Conservation (phyloP, 2,113 vertebrate genomes). For the Mystacornis crossleyi region DNA sequence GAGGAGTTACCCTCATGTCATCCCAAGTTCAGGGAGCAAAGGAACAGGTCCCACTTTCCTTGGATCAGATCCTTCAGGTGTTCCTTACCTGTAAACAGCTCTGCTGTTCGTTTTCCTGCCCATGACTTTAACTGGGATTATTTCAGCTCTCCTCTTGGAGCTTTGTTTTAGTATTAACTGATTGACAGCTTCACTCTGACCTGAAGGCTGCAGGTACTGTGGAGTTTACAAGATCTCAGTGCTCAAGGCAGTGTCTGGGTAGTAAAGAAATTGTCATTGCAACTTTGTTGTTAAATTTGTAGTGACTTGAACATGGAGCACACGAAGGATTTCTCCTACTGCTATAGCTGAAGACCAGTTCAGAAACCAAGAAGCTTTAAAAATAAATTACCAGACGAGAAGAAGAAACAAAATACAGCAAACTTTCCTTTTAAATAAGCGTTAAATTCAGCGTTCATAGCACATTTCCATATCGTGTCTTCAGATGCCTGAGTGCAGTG, state of each 20-base stretch:
- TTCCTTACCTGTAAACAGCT: background rate
- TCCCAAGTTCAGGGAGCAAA: background rate
- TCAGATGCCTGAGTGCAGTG: background rate
- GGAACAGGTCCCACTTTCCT: background rate
- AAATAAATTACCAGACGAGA: background rate
- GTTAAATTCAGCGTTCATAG: rapidly evolving
- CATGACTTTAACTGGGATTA: background rate
- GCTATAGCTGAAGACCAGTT: background rate
- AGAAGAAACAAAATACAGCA: background rate
- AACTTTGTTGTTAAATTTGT: background rate
- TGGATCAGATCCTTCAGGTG: background rate
- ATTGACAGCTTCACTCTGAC: background rate
- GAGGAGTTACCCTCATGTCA: background rate
- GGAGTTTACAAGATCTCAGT: background rate
- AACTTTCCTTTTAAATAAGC: background rate
- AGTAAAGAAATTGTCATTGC: background rate
- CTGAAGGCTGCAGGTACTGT: background rate
- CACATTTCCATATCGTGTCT: background rate
- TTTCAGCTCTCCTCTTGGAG: background rate
- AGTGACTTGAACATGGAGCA: background rate
- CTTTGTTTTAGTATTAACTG: background rate
- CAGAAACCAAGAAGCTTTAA: background rate
- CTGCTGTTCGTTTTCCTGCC: background rate
- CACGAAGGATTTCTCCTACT: rapidly evolving
- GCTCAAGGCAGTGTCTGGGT: background rate